These are phyloP conservation scores for Caenorhabditis sinica DNA, from an alignment of 2,888 invertebrate species.

Conservation along the genomic window DNA sequence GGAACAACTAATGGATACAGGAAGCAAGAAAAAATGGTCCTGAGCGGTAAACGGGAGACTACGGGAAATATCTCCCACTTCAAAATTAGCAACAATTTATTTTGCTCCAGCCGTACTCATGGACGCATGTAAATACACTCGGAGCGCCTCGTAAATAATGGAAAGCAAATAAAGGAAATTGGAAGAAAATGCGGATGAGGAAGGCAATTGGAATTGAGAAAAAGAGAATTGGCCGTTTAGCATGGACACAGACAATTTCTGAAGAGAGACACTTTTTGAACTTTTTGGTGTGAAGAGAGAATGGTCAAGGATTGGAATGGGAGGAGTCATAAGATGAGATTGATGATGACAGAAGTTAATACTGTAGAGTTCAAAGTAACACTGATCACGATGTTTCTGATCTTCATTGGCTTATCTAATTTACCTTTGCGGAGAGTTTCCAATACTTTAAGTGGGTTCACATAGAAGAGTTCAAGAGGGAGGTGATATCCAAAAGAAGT, in stretches of 20 bases:
- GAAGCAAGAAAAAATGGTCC: slow-evolving; percentile 3
- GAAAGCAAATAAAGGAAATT: slow-evolving; percentile 55
- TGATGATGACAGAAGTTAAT: not conserved
- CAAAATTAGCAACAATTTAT: slow-evolving; percentile 65
- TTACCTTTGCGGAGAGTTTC: too few species aligned
- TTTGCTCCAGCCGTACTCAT: slow-evolving; percentile 64
- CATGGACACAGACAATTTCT: slow-evolving; percentile 1
- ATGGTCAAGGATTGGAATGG: slow-evolving; percentile 1
- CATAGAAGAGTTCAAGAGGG: too few species aligned
- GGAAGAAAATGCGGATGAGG: slow-evolving; percentile 54
- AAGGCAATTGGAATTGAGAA: slow-evolving; percentile 31
- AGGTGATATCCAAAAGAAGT: too few species aligned
- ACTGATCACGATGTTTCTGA: not conserved
- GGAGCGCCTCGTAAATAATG: slow-evolving; percentile 63
- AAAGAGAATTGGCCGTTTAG: slow-evolving; percentile 22
- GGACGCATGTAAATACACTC: slow-evolving; percentile 61
- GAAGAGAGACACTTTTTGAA: slow-evolving; percentile 15
- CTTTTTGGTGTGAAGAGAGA: slow-evolving; percentile 12
- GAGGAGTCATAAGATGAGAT: not conserved
- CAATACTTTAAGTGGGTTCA: too few species aligned
- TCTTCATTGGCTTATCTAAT: too few species aligned
- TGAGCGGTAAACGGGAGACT: slow-evolving; percentile 1
- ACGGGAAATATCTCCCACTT: slow-evolving; percentile 49
- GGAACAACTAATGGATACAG: not conserved
- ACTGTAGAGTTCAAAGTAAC: not conserved